Evolutionary conservation across 2,888 invertebrate species (phyloP).

Genomic region (Caenorhabditis wallacei): DNA sequence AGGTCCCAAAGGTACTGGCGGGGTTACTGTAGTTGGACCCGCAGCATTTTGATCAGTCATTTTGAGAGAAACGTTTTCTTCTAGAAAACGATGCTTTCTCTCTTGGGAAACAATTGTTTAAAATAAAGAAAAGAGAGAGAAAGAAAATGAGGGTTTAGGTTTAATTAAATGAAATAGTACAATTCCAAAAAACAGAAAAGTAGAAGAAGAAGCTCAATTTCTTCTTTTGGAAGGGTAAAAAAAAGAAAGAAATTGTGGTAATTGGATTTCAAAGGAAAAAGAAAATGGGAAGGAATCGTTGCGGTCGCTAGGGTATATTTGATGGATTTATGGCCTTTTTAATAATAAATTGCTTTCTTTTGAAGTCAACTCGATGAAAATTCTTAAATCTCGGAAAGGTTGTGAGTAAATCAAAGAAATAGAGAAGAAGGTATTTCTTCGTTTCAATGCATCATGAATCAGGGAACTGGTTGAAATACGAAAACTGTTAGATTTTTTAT

Average conservation of each 20-base stretch:
- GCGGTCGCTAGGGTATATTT: slow-evolving; percentile 52
- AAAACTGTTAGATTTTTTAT: too few relatives aligned
- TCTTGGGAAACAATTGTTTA: not conserved
- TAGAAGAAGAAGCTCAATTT: slow-evolving; percentile 15
- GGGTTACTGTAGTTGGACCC: slow-evolving; percentile 28
- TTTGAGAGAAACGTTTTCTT: not conserved
- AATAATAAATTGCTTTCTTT: slow-evolving; percentile 42
- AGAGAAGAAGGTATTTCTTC: not conserved
- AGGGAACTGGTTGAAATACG: too few relatives aligned
- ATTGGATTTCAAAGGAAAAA: slow-evolving; percentile 42
- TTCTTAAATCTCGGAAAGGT: not conserved
- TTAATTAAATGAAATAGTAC: slow-evolving; percentile 29
- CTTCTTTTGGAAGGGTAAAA: slow-evolving; percentile 2
- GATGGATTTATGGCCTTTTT: slow-evolving; percentile 54
- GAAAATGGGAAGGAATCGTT: slow-evolving; percentile 17
- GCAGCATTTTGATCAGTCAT: slow-evolving; percentile 44
- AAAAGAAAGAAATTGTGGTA: slow-evolving; percentile 40
- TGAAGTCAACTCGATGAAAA: not conserved
- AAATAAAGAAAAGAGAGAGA: slow-evolving; percentile 20
- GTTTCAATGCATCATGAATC: not conserved
- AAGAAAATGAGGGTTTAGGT: slow-evolving; percentile 5
- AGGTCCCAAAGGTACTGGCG: slow-evolving; percentile 30
- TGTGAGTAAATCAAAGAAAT: not conserved
- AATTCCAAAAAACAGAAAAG: slow-evolving; percentile 23
- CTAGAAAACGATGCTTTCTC: not conserved